Percentiles rank a stretch among this genome's conserved stretches.
These are phyloP conservation scores for Camelus dromedarius DNA, from an alignment of 2,113 vertebrate species.

Conservation along the genomic window DNA sequence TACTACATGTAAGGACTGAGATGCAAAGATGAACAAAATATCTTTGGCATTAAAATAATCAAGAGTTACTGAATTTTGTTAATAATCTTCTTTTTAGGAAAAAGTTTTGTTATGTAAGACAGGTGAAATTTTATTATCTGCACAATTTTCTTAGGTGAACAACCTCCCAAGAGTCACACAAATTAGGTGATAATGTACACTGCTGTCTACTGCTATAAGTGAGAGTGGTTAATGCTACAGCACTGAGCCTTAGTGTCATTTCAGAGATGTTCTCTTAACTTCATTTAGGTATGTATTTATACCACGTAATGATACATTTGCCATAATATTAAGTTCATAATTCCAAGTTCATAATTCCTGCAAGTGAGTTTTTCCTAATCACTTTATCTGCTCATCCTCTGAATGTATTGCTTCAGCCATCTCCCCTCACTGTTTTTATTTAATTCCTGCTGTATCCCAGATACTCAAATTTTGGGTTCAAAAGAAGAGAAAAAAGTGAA, in stretches of 20 bases:
- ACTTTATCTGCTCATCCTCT: not conserved
- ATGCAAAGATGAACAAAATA: not conserved
- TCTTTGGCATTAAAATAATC: not conserved
- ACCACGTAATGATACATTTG: not conserved
- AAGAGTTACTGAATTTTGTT: not conserved
- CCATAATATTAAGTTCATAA: not conserved
- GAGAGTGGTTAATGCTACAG: not conserved
- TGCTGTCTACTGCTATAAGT: not conserved
- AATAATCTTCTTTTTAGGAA: not conserved
- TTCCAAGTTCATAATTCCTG: not conserved
- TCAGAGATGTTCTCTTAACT: not conserved
- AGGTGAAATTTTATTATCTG: not conserved
- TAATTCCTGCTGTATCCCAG: not conserved
- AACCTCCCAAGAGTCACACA: not conserved
- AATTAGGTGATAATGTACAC: not conserved
- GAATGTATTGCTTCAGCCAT: not conserved
- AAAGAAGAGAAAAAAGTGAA: not conserved
- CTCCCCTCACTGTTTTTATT: not conserved
- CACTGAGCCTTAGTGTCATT: not conserved
- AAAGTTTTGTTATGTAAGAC: not conserved
- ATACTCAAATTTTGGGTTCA: not conserved
- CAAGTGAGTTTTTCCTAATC: not conserved
- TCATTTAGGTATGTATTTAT: not conserved
- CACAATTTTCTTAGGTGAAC: not conserved
- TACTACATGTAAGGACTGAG: not conserved